Percentiles rank a stretch among this genome's conserved stretches.
Conservation (phyloP, 2,888 invertebrate genomes). For the Amphiduros pacificus region DNA sequence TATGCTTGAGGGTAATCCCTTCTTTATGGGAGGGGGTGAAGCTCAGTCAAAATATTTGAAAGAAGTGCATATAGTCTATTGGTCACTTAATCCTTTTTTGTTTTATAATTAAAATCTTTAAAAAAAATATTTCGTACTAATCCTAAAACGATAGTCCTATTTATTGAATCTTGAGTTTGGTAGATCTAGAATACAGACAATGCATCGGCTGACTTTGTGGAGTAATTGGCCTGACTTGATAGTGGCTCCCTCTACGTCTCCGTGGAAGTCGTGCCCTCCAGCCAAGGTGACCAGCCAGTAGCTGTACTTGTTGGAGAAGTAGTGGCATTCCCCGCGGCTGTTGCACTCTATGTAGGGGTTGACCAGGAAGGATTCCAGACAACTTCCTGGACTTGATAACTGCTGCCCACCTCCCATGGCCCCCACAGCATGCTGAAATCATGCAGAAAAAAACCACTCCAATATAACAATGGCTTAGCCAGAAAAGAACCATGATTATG, state of each 20-base stretch:
- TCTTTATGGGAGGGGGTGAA: no score
- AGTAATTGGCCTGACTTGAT: neutral
- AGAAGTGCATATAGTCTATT: no score
- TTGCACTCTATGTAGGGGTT: constrained; percentile 57
- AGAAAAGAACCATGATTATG: no score
- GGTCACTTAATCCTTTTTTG: no score
- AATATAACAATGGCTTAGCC: no score
- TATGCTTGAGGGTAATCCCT: no score
- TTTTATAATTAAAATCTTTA: no score
- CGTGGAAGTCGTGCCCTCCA: neutral
- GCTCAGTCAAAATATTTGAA: no score
- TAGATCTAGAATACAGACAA: constrained; percentile 3
- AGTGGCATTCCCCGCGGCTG: constrained; percentile 40
- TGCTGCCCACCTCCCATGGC: constrained; percentile 38
- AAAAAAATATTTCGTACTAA: no score
- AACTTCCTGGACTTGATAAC: constrained; percentile 37
- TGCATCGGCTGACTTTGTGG: neutral
- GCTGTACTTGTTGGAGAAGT: constrained; percentile 82
- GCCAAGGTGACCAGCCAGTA: constrained; percentile 83
- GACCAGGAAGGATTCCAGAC: constrained; percentile 48
- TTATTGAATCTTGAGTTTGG: no score
- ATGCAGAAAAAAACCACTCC: neutral
- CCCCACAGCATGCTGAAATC: constrained; percentile 36
- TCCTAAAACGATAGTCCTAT: no score
- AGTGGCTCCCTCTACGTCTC: neutral